Evolutionary conservation across 2,113 vertebrate species (phyloP).

Genomic region (Labeo catla): DNA sequence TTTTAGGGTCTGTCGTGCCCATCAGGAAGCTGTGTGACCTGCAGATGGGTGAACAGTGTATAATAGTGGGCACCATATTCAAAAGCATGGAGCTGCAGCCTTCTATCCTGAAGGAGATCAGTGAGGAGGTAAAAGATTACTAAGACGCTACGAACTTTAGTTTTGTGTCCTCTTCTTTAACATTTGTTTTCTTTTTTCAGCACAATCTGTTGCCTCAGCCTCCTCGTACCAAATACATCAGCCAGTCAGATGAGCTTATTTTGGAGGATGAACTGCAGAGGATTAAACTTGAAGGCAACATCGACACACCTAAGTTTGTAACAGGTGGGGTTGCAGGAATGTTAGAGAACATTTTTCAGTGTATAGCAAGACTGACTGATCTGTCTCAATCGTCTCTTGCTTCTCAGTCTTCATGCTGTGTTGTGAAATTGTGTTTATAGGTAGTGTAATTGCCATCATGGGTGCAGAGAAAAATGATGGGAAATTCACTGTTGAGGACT

Average conservation of each 20-base stretch:
- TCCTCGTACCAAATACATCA: conserved; percentile 83
- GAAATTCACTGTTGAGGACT: conserved; percentile 90
- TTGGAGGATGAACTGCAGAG: conserved; percentile 95
- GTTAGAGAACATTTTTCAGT: background rate
- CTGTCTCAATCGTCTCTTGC: background rate
- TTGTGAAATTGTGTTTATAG: conserved; percentile 65
- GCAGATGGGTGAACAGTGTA: conserved; percentile 83
- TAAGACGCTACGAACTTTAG: background rate
- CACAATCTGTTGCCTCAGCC: conserved; percentile 95
- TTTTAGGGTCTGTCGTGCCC: conserved; percentile 62
- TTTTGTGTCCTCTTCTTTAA: background rate
- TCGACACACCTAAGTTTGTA: conserved; percentile 83
- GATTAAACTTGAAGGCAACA: conserved; percentile 87
- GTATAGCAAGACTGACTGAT: background rate
- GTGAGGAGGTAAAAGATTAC: conserved; percentile 84
- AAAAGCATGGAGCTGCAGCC: conserved; percentile 95
- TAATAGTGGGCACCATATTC: conserved; percentile 92
- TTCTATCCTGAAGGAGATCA: conserved; percentile 95
- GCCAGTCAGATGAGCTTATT: conserved; percentile 86
- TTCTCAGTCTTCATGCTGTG: background rate
- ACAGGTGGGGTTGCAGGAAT: conserved; percentile 78
- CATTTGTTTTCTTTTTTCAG: conserved; percentile 65
- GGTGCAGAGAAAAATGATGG: conserved; percentile 84
- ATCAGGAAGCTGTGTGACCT: conserved; percentile 89
- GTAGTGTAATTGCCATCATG: conserved; percentile 86